Evolutionary conservation across 1,140 invertebrate genomes (phyloP), one percentile per base, ranked within the genome.

Genomic region (Galleria mellonella): DNA sequence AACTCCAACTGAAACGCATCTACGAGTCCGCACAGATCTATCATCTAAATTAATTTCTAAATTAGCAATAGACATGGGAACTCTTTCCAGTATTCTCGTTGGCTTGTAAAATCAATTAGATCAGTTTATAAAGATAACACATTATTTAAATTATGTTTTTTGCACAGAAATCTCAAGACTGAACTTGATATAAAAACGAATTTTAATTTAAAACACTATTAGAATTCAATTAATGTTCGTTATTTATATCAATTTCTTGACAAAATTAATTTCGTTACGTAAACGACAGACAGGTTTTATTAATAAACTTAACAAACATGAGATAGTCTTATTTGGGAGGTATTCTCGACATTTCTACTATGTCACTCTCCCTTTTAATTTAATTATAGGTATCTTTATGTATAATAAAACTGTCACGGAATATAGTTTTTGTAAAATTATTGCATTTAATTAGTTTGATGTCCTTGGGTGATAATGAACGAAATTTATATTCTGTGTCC

Each of bases 1-100:
- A 53, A 64, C 48, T 62, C 43, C 53, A 70, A 78, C 63, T 56
- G 51, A 70, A 70, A 69, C 62, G 64, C 66, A 59, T 69, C 67
- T 70, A 72, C 50, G 53, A 56, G 47, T 70, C 63, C 62, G 63
- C 57, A 65, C 47, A 65, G 37, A 55, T 59, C 41, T 56, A 52
- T 52, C 53, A 36, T 59, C 51, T 42, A 50, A 47, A 37, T 54
- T 38, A 30, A 32, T 55, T 39, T 42, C 47, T 52, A 55, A 23
- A 47, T 56, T 58, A 54, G 43, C 4, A 51, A 53, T 32, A 36
- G 45, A 45, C 42, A 43, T 37, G 36, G 42, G 43, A 47, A 48
- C 42, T 52, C 33, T 32, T 32, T 55, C 52, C 56, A 57, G 55
- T 58, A 49, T 62, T 54, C 55, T 64, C 50, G 62, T 46, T 63